phyloP scores from a whole-genome alignment of 2,113 vertebrate species.

The Percina caprodes region DNA sequence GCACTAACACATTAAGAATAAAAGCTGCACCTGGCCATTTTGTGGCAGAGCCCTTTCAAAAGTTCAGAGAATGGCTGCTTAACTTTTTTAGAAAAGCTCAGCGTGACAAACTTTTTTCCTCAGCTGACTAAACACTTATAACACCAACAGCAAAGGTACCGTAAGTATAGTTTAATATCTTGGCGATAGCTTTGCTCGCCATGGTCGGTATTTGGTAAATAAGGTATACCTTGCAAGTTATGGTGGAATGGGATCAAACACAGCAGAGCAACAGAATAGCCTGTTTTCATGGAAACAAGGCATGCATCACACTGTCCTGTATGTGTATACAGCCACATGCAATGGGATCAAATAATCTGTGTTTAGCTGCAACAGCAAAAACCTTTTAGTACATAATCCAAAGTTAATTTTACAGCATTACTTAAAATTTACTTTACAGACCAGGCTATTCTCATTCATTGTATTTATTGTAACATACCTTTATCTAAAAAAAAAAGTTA shows the following conservation, averaged over 20 bases:
- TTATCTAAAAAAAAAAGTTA: too few relatives aligned
- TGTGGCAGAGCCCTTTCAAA: constrained; percentile 36
- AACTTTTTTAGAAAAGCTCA: constrained; percentile 42
- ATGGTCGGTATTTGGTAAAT: constrained; percentile 1
- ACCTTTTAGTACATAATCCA: too few relatives aligned
- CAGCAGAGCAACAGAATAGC: neutral
- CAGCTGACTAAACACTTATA: neutral
- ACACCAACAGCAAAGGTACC: neutral
- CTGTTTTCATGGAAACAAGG: neutral
- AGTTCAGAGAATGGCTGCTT: constrained; percentile 39
- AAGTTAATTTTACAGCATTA: neutral
- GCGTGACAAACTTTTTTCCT: constrained; percentile 19
- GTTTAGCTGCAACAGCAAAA: neutral
- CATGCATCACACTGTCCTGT: neutral
- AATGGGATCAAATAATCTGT: too few relatives aligned
- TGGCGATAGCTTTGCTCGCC: neutral
- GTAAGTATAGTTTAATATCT: neutral
- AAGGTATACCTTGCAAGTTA: neutral
- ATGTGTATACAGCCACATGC: neutral
- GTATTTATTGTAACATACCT: too few relatives aligned
- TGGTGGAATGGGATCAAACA: neutral
- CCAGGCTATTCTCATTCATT: too few relatives aligned
- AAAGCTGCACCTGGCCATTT: constrained; percentile 14
- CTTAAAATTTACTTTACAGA: too few relatives aligned
- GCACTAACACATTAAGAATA: neutral